Conservation (phyloP, 2,797 vertebrate species). For the Perodicticus potto region DNA sequence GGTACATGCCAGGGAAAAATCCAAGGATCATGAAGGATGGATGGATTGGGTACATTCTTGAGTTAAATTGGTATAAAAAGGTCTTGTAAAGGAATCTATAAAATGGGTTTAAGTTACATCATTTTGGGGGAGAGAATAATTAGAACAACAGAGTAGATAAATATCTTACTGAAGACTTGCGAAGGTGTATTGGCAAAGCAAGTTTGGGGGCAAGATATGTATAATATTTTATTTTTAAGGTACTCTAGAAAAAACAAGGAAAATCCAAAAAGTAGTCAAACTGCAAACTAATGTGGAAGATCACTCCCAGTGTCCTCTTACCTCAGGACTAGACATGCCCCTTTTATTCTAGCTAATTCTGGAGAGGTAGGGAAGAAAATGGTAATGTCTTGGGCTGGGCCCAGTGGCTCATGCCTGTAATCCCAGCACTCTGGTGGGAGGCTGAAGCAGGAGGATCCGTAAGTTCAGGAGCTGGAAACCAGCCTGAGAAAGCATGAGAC, state of each 20-base stretch:
- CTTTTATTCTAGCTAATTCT: not conserved
- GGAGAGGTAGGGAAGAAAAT: not conserved
- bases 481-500: too few relatives aligned
- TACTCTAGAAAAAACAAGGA: not conserved
- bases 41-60: not conserved
- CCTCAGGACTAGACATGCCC: not conserved
- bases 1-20: not conserved
- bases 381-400: too few relatives aligned
- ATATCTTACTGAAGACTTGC: not conserved
- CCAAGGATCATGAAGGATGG: not conserved
- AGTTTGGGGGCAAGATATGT: not conserved
- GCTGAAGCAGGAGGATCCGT: too few relatives aligned
- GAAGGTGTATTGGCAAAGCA: not conserved
- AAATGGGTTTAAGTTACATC: not conserved
- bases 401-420: too few relatives aligned
- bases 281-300: not conserved
- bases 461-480: too few relatives aligned
- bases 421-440: too few relatives aligned
- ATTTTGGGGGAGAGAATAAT: rapidly evolving
- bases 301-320: not conserved
- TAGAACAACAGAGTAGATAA: not conserved
- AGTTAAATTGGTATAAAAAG: not conserved
- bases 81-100: not conserved
- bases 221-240: not conserved
- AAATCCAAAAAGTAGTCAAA: not conserved